Evolutionary conservation across 2,113 vertebrate genomes (phyloP).

Genomic region (Sialia sialis): DNA sequence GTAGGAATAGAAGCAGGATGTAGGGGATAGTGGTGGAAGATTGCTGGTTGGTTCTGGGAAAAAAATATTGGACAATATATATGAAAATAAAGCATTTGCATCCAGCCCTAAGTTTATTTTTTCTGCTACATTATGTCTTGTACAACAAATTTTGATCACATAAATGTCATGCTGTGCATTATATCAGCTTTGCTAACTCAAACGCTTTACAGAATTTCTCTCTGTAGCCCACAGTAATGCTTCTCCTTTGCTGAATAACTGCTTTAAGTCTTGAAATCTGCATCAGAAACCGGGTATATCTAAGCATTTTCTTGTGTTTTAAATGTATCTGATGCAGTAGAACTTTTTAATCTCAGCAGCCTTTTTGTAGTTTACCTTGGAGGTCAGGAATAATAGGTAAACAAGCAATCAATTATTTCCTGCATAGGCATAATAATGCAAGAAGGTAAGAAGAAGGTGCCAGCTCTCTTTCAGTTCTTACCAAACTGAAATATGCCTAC

Average conservation of each 20-base stretch:
- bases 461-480: background rate
- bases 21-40: background rate
- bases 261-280: background rate
- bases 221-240: background rate
- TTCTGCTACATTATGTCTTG: background rate
- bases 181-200: background rate
- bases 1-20: background rate
- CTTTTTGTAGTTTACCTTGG: background rate
- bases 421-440: background rate
- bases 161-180: background rate
- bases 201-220: background rate
- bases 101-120: background rate
- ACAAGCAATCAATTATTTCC: background rate
- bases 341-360: background rate
- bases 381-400: background rate
- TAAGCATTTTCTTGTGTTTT: background rate
- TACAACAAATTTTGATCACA: background rate
- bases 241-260: background rate
- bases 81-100: background rate
- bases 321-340: background rate
- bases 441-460: background rate
- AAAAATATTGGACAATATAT: background rate
- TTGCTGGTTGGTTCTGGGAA: background rate
- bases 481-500: background rate
- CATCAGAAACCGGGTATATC: background rate